These are phyloP conservation scores for Arctocebus calabarensis DNA, from an alignment of 2,797 vertebrate genomes.

Conservation along the genomic window DNA sequence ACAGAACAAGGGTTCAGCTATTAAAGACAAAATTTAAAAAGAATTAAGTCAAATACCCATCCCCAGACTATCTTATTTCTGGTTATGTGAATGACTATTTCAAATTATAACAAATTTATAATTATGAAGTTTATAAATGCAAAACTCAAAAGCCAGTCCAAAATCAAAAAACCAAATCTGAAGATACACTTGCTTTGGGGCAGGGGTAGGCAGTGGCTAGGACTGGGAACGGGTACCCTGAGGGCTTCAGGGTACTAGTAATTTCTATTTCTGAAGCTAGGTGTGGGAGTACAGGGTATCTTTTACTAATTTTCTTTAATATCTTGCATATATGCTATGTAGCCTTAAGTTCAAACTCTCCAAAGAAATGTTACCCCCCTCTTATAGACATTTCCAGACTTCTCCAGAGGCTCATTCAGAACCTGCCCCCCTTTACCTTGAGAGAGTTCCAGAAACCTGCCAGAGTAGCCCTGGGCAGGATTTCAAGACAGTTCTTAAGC, in stretches of 20 bases:
- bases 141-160: slow-evolving; percentile 1
- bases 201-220: background rate
- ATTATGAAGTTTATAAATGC: background rate
- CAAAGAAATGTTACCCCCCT: background rate
- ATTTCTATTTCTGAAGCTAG: background rate
- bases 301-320: background rate
- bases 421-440: rapidly evolving
- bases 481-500: background rate
- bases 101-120: background rate
- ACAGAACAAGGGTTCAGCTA: background rate
- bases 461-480: too few relatives aligned
- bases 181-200: background rate
- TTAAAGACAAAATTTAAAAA: slow-evolving; percentile 36
- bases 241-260: background rate
- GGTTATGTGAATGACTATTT: background rate
- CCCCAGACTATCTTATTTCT: background rate
- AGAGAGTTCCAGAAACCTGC: background rate
- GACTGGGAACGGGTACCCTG: too few relatives aligned
- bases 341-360: background rate
- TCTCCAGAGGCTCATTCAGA: background rate
- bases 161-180: background rate
- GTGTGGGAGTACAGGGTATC: background rate
- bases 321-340: background rate
- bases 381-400: background rate
- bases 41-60: slow-evolving; percentile 66